Conservation (phyloP, 2,797 vertebrate genomes). For the Acipenser ruthenus region DNA sequence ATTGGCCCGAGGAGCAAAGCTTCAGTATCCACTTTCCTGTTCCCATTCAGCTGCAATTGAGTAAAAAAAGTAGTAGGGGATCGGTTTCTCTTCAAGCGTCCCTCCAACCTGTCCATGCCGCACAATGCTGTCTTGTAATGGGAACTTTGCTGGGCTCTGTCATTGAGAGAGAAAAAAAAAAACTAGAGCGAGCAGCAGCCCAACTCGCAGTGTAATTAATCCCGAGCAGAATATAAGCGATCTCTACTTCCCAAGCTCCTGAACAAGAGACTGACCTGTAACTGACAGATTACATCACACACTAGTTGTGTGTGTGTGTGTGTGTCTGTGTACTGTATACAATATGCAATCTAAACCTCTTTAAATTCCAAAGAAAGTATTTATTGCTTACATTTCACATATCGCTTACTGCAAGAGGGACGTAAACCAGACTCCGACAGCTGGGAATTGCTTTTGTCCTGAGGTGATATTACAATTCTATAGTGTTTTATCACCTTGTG, state of each 20-base stretch:
- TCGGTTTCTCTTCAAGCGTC: constrained; percentile 19
- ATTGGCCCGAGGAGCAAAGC: constrained; percentile 11
- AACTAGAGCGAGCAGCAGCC: constrained; percentile 9
- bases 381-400: too few relatives aligned
- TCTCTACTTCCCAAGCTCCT: constrained; percentile 14
- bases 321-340: neutral
- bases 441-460: too few relatives aligned
- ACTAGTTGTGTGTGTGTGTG: neutral
- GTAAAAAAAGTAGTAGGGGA: constrained; percentile 25
- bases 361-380: neutral
- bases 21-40: constrained; percentile 38
- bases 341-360: neutral
- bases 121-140: constrained; percentile 25
- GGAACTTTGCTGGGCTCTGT: constrained; percentile 9
- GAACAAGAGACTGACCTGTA: constrained; percentile 18
- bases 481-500: too few relatives aligned
- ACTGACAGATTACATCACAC: constrained; percentile 24
- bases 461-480: too few relatives aligned
- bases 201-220: constrained; percentile 18
- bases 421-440: too few relatives aligned
- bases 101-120: constrained; percentile 1
- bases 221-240: constrained; percentile 10
- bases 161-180: constrained; percentile 20
- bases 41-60: constrained; percentile 17
- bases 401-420: too few relatives aligned